Percentiles rank a stretch among this genome's conserved stretches.
Evolutionary conservation across 2,888 invertebrate species (phyloP).

Genomic region (Lordiphosa fenestrarum): DNA sequence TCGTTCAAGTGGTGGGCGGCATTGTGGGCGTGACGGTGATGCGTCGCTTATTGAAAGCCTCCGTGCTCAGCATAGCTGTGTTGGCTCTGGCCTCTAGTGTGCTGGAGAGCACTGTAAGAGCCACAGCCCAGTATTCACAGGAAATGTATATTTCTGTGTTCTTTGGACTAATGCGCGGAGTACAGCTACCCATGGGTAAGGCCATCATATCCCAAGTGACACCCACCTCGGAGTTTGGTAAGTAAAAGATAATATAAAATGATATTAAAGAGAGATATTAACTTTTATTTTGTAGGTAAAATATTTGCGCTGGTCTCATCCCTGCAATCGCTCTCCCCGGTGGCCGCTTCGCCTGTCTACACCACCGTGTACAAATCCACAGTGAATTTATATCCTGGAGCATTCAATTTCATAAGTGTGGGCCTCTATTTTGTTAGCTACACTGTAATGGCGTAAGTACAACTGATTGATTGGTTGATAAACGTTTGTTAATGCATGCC

Average conservation of each 20-base stretch:
- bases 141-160: constrained; percentile 76
- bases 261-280: too few species aligned
- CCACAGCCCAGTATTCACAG: constrained; percentile 76
- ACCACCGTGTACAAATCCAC: constrained; percentile 83
- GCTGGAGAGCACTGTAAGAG: constrained; percentile 76
- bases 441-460: constrained; percentile 82
- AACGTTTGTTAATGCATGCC: too few species aligned
- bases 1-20: constrained; percentile 83
- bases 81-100: constrained; percentile 74
- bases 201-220: constrained; percentile 78
- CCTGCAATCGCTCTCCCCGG: constrained; percentile 84
- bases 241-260: too few species aligned
- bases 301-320: constrained; percentile 86
- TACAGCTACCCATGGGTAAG: constrained; percentile 78
- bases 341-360: constrained; percentile 84
- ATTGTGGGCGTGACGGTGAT: constrained; percentile 83
- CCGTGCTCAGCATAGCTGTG: constrained; percentile 74
- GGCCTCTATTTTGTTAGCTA: constrained; percentile 80
- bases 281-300: constrained; percentile 80
- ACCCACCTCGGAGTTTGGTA: constrained; percentile 40
- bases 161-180: constrained; percentile 75
- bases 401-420: constrained; percentile 83
- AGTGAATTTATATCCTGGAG: constrained; percentile 82
- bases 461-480: too few species aligned
- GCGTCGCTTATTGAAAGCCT: constrained; percentile 78